Evolutionary conservation across 2,888 invertebrate genomes (phyloP), one percentile per base, ranked within the genome.

Genomic region (Formica aserva): DNA sequence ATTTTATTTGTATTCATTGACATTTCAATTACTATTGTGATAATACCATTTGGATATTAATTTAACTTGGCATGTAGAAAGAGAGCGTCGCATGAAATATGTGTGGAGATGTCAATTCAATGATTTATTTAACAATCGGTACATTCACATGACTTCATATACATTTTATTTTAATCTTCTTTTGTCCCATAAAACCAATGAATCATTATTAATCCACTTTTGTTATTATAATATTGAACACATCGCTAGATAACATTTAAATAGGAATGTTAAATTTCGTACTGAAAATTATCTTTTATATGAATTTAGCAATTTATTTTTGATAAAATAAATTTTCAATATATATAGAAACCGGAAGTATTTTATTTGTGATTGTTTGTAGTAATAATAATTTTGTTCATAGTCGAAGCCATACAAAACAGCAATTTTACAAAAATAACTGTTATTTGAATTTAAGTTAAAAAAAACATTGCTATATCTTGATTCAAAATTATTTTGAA

Each of bases 61-160:
- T 80, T 80, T 48, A 80, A 72, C 41, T 72, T 72, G 52, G 15
- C 18, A 65, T 48, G 5, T 45, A 35, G 45, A 60, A 45, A 71
- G 18, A 71, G 13, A 13, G 11, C 32, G 41, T 32, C 15, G 18
- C 11, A 57, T 78, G 71, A 41, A 60, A 78, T 78, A 72, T 78
- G 32, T 32, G 45, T 38, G 26, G 9, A 45, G 11, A 22, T 41
- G 55, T n/a, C 41, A 60, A 45, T 80, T 45, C 18, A 38, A 35
- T 72, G 26, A 80, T 80, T 80, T 60, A 80, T 72, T 80, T 55
- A n/a, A 6, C 15, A 66, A 77, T 52, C 77, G 13, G n/a, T 18
- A 35, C 29, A 5, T 55, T 55, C 41, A n/a, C 32, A 29, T 32
- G 41, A 57, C 57, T 77, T 69, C 55, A 77, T 55, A 69, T 55